Base-by-base conservation (phyloP, 2,797 vertebrate species). In the Lepilemur septentrionalis region DNA sequence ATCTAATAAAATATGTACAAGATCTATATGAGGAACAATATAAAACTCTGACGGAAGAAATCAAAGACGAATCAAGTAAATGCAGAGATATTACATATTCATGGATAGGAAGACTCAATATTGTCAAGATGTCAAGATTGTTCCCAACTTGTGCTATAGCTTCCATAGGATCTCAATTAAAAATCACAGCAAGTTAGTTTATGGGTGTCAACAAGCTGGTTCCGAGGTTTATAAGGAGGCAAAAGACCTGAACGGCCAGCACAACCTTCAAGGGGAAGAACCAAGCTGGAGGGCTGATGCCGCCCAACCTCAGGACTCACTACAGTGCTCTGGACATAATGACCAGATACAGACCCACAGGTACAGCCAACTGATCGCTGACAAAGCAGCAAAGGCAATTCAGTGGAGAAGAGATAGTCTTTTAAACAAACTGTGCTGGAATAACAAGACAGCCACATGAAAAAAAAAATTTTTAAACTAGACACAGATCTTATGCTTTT, bases 311-410 rank as follows among this genome's bases (percentile, higher is more conserved):
- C 28, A 23, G 73, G 35, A 46, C 57, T 70, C 55, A 23, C 55
- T 23, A 9, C 55, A 57, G 55, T 57, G 55, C 22, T 57, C 55
- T 9, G 22, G 55, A 46, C 59, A 20, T 1, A n/a, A 32, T 28
- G 55, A 30, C 9, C 70, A 41, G 82, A 30, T 11, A n/a, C 1
- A 50, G 73, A 20, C 30, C 73, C 73, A 48, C 46, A n/a, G 9
- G 15, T 9, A 3, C 0, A 50, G 30, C 28, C 28, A 6, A 3
- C 28, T 22, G 43, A 20, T n/a, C 17, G 1, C 17, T 50, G 46
- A 50, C 73, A 76, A 12, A 50, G 30, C 25, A n/a, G 5, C 28
- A 76, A n/a, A 76, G 18, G 10, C 10, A 22, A 22, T 3, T 30
- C 28, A 12, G 20, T 11, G 30, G 18, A 76, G 63, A 65, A 65